Base-by-base conservation (phyloP, 2,113 vertebrate species). In the Pitta sordida region DNA sequence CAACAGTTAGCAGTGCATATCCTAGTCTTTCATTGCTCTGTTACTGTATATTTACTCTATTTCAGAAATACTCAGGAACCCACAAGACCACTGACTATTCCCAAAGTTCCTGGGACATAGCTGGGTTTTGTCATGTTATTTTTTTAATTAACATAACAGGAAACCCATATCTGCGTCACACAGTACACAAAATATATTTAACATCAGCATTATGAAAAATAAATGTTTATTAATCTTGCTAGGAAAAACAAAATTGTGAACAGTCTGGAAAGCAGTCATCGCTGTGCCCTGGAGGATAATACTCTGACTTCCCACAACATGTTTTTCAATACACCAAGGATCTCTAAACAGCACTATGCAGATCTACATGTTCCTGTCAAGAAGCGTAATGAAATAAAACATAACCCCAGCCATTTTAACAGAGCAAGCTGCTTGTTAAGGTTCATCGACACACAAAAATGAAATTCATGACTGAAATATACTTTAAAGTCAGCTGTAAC, bases 101-200 rank as follows among this genome's bases (percentile, higher is more conserved):
- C 58, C 69, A 67, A 67, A 64, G 70, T 29, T 92, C 63, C 67
- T 55, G 37, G 46, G 83, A 94, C 49, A 65, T 4, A 29, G 60
- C 49, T 51, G 8, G 10, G 24, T 83, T 82, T 69, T 34, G 34
- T 23, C 10, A 4, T 34, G 60, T 37, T 51, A 29, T 37, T 56
- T 46, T 26, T 49, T 10, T 24, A 78, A 81, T 53, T n/a, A 91
- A 48, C 63, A 6, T 39, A 96, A 94, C 95, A 95, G 90, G 93
- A 96, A 96, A 91, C 27, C 34, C 75, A 1, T 74, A 76, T 37
- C 1, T 3, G 68, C 2, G 2, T 80, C 94, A 94, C 30, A 83
- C 46, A 91, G 56, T 48, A 59, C 59, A 52, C 20, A 6, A 95
- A 95, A 91, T 83, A 92, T 48, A 91, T 85, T 92, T 90, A 95